Conservation (phyloP, 2,888 invertebrate genomes). For the Ectemnius continuus region DNA sequence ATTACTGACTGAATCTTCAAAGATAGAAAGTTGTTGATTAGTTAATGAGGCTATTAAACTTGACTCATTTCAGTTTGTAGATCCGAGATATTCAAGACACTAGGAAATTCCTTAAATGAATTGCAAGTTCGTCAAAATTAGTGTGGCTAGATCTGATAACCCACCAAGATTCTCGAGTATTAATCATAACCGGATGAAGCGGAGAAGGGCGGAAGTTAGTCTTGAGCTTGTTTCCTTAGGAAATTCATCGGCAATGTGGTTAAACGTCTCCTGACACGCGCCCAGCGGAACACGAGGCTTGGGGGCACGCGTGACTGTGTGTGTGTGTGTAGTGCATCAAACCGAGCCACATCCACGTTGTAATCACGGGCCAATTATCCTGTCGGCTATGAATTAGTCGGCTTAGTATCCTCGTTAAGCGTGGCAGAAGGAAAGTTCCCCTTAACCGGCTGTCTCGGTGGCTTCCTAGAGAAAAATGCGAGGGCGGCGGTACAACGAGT, state of each 20-base stretch:
- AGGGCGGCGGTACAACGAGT: too few relatives aligned
- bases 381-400: constrained; percentile 60
- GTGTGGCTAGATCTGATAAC: too few relatives aligned
- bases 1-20: too few relatives aligned
- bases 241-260: constrained; percentile 48
- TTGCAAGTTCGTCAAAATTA: too few relatives aligned
- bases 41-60: too few relatives aligned
- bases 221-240: constrained; percentile 45
- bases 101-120: too few relatives aligned
- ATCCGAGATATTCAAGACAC: too few relatives aligned
- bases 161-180: too few relatives aligned
- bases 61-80: too few relatives aligned
- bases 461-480: too few relatives aligned
- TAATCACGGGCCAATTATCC: constrained; percentile 62
- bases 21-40: too few relatives aligned
- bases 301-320: not conserved
- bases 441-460: not conserved
- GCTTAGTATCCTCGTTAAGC: constrained; percentile 9
- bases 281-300: constrained; percentile 5
- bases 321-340: not conserved
- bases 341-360: not conserved
- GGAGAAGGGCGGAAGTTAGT: not conserved
- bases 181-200: too few relatives aligned
- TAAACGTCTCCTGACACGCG: constrained; percentile 29
- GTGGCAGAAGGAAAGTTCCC: constrained; percentile 21